Evolutionary conservation across 1,140 invertebrate genomes (phyloP).

Genomic region (Trissolcus basalis): DNA sequence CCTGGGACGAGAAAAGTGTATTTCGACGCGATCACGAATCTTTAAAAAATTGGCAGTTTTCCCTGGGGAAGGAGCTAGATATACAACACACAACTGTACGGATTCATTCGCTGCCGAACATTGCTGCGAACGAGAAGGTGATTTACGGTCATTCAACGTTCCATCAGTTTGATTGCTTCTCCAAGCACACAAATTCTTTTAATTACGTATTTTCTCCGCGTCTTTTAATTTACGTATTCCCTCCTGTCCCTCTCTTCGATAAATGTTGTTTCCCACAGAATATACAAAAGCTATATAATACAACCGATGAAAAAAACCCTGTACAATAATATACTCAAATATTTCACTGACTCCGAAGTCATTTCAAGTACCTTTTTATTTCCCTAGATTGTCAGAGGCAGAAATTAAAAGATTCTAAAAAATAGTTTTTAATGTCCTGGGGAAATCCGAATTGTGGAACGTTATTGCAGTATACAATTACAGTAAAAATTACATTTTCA

Average conservation of each 20-base stretch:
- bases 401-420: too few species aligned
- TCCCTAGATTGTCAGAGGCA: too few species aligned
- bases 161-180: conserved; percentile 46
- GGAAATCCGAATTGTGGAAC: too few species aligned
- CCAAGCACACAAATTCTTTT: conserved; percentile 33
- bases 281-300: too few species aligned
- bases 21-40: conserved; percentile 36
- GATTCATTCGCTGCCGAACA: conserved; percentile 13
- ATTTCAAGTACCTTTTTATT: too few species aligned
- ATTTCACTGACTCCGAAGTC: too few species aligned
- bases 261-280: conserved; percentile 2
- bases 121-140: conserved; percentile 28
- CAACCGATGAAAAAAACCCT: too few species aligned
- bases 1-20: conserved; percentile 26
- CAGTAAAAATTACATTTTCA: too few species aligned
- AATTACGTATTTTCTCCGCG: conserved; percentile 40
- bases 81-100: conserved; percentile 8
- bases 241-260: not conserved
- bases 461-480: too few species aligned
- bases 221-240: conserved; percentile 29
- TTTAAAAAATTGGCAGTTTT: conserved; percentile 55
- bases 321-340: too few species aligned
- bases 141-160: conserved; percentile 55
- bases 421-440: too few species aligned
- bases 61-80: conserved; percentile 42